Percentiles rank a stretch among this genome's conserved stretches.
These are phyloP conservation scores for Exocentrus adspersus DNA, from an alignment of 2,888 invertebrate genomes.

Conservation along the genomic window DNA sequence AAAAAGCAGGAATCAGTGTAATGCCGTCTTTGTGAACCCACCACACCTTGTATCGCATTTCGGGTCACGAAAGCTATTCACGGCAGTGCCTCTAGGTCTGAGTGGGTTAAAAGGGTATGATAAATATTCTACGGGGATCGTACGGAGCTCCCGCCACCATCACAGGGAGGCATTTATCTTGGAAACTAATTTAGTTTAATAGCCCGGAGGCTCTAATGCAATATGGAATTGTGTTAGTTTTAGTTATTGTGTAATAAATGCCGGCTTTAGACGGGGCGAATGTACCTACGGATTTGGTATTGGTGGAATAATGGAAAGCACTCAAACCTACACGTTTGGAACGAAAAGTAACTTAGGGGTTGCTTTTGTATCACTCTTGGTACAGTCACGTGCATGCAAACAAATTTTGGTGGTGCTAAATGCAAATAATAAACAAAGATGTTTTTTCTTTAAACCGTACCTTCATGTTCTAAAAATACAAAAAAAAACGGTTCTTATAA, in stretches of 20 bases:
- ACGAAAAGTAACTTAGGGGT: no score
- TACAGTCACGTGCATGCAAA: no score
- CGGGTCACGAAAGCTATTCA: background rate
- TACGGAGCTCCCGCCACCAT: background rate
- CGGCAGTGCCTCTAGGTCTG: background rate
- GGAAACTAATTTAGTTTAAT: conserved; percentile 23
- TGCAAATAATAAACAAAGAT: no score
- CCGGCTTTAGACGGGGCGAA: background rate
- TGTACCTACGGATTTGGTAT: background rate
- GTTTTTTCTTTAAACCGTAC: no score
- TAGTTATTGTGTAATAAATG: conserved; percentile 7
- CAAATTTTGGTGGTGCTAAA: no score
- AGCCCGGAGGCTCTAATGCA: conserved; percentile 4
- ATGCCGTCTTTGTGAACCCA: background rate
- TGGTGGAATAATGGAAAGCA: background rate
- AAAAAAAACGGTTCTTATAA: no score
- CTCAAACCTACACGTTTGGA: no score
- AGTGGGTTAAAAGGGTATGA: conserved; percentile 25
- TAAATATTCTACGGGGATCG: conserved; percentile 17
- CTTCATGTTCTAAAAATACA: no score
- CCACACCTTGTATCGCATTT: background rate
- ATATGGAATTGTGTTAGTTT: conserved; percentile 20
- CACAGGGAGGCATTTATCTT: conserved; percentile 17
- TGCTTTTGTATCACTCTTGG: no score
- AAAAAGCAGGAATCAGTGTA: no score